Conservation (phyloP, 2,113 vertebrate species). For the Nerophis ophidion region DNA sequence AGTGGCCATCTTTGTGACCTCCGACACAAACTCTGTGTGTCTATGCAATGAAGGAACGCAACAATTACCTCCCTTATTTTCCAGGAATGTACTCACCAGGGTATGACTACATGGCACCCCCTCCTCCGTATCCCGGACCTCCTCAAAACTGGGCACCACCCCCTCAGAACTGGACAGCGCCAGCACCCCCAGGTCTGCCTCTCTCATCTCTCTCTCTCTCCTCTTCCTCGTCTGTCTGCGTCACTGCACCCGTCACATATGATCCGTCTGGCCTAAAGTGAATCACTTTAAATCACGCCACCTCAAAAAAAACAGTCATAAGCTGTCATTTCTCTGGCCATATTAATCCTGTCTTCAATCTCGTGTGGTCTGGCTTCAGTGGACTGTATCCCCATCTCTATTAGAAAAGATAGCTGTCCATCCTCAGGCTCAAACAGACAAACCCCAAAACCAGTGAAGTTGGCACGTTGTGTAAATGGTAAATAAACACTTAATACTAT, state of each 20-base stretch:
- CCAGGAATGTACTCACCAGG: constrained; percentile 76
- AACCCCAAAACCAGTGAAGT: too few species aligned
- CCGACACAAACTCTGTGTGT: too few species aligned
- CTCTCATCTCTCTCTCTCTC: constrained; percentile 9
- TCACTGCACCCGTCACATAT: constrained; percentile 56
- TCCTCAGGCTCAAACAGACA: not conserved
- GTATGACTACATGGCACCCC: constrained; percentile 76
- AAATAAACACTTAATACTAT: too few species aligned
- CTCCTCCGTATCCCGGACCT: constrained; percentile 79
- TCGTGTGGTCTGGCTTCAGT: too few species aligned
- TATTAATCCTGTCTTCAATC: too few species aligned
- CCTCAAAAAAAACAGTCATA: constrained; percentile 12
- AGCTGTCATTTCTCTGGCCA: not conserved
- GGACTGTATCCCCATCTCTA: too few species aligned
- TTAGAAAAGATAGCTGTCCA: too few species aligned
- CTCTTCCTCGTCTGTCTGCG: constrained; percentile 28
- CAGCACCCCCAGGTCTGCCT: constrained; percentile 60
- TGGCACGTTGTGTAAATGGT: too few species aligned
- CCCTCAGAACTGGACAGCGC: constrained; percentile 56
- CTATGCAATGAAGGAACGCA: too few species aligned
- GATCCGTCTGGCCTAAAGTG: constrained; percentile 51
- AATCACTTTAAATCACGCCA: constrained; percentile 41
- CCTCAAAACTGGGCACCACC: constrained; percentile 67
- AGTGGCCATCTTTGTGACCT: too few species aligned
- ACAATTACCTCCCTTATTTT: constrained; percentile 18